phyloP scores from a whole-genome alignment of 2,888 invertebrate species.

The Drosophila emarginata region DNA sequence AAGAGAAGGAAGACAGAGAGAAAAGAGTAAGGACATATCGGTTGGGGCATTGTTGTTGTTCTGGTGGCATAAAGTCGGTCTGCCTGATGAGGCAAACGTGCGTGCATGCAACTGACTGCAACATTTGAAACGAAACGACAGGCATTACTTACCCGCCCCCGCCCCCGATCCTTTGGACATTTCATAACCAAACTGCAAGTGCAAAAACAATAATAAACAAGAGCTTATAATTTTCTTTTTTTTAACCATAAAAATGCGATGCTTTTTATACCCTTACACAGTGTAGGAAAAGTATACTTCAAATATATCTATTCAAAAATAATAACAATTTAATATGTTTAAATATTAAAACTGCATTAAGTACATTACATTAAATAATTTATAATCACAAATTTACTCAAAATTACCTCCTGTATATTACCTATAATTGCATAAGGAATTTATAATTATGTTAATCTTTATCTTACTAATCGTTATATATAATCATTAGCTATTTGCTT shows the following conservation, averaged over 20 bases:
- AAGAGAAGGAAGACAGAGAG: not conserved
- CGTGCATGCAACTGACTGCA: slow-evolving; percentile 46
- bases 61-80: slow-evolving; percentile 27
- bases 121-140: slow-evolving; percentile 14
- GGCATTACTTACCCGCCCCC: slow-evolving; percentile 1
- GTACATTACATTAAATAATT: too few species aligned
- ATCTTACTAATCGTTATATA: too few species aligned
- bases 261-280: not conserved
- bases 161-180: slow-evolving; percentile 24
- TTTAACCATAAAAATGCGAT: not conserved
- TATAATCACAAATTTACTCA: too few species aligned
- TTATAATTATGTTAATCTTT: too few species aligned
- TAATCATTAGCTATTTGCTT: not conserved
- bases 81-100: slow-evolving; percentile 6
- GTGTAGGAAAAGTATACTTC: not conserved
- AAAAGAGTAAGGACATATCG: not conserved
- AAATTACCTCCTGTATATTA: too few species aligned
- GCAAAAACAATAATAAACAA: slow-evolving; percentile 41
- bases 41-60: slow-evolving; percentile 11
- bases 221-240: not conserved
- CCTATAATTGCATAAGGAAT: too few species aligned
- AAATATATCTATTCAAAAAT: too few species aligned
- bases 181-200: slow-evolving; percentile 49
- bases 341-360: too few species aligned
- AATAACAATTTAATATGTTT: too few species aligned